Evolutionary conservation across 2,113 vertebrate genomes (phyloP).

Genomic region (Hemibagrus wyckioides): DNA sequence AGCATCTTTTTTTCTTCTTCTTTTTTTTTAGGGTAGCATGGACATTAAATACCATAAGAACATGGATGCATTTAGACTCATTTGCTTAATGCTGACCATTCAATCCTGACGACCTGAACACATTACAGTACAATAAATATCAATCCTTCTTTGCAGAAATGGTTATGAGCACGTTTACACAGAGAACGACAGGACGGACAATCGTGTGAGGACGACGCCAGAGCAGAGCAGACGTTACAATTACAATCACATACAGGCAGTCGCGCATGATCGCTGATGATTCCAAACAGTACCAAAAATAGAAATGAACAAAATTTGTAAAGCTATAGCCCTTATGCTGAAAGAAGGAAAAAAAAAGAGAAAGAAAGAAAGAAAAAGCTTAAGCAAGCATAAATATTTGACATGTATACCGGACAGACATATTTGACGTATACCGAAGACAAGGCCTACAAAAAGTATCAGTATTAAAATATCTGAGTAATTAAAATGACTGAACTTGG

Average conservation of each 20-base stretch:
- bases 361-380: conserved; percentile 41
- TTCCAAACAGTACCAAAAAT: conserved; percentile 70
- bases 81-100: not conserved
- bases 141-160: conserved; percentile 35
- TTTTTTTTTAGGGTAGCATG: not conserved
- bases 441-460: conserved; percentile 50
- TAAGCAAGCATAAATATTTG: conserved; percentile 58
- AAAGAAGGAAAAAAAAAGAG: conserved; percentile 52
- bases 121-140: conserved; percentile 41
- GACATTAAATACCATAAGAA: not conserved
- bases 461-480: conserved; percentile 16
- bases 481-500: conserved; percentile 32
- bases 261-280: conserved; percentile 53
- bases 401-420: conserved; percentile 56
- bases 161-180: conserved; percentile 13
- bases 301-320: conserved; percentile 46
- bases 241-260: conserved; percentile 49
- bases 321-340: conserved; percentile 67
- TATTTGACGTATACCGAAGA: conserved; percentile 52
- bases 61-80: not conserved
- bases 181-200: conserved; percentile 41
- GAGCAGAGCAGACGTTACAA: conserved; percentile 51
- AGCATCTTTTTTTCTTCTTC: not conserved
- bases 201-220: conserved; percentile 30
- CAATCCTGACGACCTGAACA: not conserved